Evolutionary conservation across 1,140 invertebrate species (phyloP).

Genomic region (Apis laboriosa): DNA sequence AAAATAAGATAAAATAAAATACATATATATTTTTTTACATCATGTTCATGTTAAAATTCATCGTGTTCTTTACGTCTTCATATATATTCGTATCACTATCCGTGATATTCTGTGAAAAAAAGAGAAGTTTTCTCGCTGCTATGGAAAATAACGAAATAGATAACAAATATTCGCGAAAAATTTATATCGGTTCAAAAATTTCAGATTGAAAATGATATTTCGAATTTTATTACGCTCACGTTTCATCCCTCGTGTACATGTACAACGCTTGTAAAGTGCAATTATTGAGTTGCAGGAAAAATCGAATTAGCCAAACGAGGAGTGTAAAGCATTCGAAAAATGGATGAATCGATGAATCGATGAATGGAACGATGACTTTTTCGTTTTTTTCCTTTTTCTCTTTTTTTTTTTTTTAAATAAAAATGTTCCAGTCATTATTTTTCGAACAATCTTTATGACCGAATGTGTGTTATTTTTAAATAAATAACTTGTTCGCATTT

Average conservation of each 20-base stretch:
- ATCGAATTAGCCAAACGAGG: slow-evolving; percentile 10
- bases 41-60: neutral
- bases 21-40: neutral
- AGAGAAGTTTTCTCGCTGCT: neutral
- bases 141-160: neutral
- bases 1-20: neutral
- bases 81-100: neutral
- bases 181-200: neutral
- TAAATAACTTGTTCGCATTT: no score
- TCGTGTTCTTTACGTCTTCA: neutral
- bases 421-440: neutral
- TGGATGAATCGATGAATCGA: neutral
- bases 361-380: neutral
- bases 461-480: no score
- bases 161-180: neutral
- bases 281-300: slow-evolving; percentile 11
- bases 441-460: no score
- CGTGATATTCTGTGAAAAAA: neutral
- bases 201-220: neutral
- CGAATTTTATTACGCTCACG: neutral
- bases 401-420: slow-evolving; percentile 9
- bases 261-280: neutral
- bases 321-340: neutral
- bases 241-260: neutral
- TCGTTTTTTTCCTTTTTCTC: neutral